Percentiles rank a stretch among this genome's conserved stretches.
phyloP scores from a whole-genome alignment of 2,113 vertebrate species.

The Herpailurus yagouaroundi region DNA sequence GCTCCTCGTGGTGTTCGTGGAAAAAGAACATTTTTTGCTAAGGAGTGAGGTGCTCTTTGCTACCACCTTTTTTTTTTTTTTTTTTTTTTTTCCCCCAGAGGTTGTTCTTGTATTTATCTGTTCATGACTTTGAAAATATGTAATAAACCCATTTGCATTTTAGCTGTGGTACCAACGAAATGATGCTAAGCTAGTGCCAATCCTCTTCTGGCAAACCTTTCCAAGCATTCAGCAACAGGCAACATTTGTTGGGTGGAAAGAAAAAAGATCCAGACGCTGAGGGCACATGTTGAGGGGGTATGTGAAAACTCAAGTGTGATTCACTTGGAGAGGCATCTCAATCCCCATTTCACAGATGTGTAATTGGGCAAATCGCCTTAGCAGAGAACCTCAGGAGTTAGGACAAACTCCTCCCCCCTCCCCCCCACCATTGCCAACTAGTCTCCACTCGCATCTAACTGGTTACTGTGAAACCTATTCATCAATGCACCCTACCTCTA shows the following conservation, averaged over 20 bases:
- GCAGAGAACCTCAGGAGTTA: background rate
- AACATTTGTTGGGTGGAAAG: background rate
- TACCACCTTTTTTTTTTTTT: background rate
- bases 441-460: background rate
- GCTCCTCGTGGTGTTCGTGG: background rate
- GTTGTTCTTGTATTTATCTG: background rate
- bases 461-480: background rate
- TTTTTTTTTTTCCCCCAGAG: background rate
- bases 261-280: background rate
- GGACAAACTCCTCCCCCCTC: background rate
- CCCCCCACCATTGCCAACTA: background rate
- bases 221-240: background rate
- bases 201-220: background rate
- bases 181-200: background rate
- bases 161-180: background rate
- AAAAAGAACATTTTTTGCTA: background rate
- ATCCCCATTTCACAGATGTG: background rate
- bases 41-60: background rate
- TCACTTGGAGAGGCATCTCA: background rate
- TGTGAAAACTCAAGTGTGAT: background rate
- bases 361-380: background rate
- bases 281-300: background rate
- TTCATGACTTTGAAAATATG: slow-evolving; percentile 19
- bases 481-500: accelerated
- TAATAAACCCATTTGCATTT: background rate